phyloP scores from a whole-genome alignment of 2,113 vertebrate genomes.

The Perca schrenkii region DNA sequence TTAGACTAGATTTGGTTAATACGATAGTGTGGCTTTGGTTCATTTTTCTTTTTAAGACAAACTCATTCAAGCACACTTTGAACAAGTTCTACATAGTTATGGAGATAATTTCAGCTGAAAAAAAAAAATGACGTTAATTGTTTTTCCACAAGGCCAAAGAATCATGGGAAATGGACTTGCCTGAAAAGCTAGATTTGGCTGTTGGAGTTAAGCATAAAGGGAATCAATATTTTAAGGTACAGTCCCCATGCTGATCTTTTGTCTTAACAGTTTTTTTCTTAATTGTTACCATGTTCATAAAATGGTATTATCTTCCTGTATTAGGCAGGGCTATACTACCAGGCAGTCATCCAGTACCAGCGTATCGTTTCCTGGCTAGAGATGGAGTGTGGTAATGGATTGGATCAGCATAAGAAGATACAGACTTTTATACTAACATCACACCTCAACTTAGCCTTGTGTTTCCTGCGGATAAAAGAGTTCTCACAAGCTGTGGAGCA shows the following conservation, averaged over 20 bases:
- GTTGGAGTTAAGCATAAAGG: conserved; percentile 92
- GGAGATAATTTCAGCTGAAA: conserved; percentile 12
- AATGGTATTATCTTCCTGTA: conserved; percentile 24
- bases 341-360: conserved; percentile 94
- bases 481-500: conserved; percentile 90
- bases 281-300: not conserved
- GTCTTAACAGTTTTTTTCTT: not conserved
- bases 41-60: not conserved
- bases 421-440: conserved; percentile 88
- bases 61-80: not conserved
- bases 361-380: conserved; percentile 94
- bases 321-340: conserved; percentile 89
- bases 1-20: not conserved
- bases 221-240: conserved; percentile 95
- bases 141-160: conserved; percentile 90
- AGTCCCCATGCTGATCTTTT: not conserved
- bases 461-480: conserved; percentile 91
- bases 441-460: conserved; percentile 95
- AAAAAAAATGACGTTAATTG: not conserved
- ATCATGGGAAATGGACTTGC: conserved; percentile 97
- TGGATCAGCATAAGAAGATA: conserved; percentile 88
- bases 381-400: conserved; percentile 89
- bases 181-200: conserved; percentile 92
- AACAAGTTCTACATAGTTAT: not conserved
- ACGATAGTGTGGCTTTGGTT: not conserved